Base-by-base conservation (phyloP, 2,888 invertebrate species). In the Eristalis pertinax region DNA sequence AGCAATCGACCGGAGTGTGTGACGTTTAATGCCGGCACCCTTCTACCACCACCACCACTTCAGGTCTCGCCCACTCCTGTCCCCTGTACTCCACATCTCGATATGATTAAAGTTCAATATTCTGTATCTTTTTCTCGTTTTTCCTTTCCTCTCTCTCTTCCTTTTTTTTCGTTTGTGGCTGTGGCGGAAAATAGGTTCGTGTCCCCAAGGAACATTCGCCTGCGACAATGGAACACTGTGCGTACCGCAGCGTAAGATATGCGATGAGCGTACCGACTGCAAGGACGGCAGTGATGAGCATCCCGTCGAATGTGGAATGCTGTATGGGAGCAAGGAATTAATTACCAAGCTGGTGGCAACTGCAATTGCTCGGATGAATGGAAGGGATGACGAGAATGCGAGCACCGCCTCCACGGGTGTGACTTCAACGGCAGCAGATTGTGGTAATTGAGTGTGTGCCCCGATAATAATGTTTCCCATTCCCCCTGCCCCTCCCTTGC, bases 171-270 rank as follows among this genome's bases (percentile, higher is more conserved):
- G 38, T 13, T 81, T 88, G 69, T 88, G 41, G 10, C 74, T 74
- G 78, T 75, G 86, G 50, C 43, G 50, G 50, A 15, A 56, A 68
- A 81, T 90, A 94, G 95, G 94, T 89, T 91, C 93, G 58, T 94
- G 94, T 90, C 94, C 94, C 91, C 92, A 90, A 92, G 95, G 94
- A 89, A 94, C 94, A 65, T 94, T 95, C 90, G 92, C 93, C 63
- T 95, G 95, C 89, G 91, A 92, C 84, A 94, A 94, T 90, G 94
- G 93, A 72, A 92, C 93, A 8, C 89, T 92, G 78, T 95, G 95
- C 90, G 93, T 95, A 77, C 93, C 94, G 10, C 95, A 94, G 91
- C 93, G 93, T 84, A 92, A 93, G 85, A 94, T 94, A 91, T 95
- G 95, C 90, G 93, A 95, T 90, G 91, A 92, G 11, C 90, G 92